Evolutionary conservation across 2,113 vertebrate genomes (phyloP).

Genomic region (Phrynosoma platyrhinos): DNA sequence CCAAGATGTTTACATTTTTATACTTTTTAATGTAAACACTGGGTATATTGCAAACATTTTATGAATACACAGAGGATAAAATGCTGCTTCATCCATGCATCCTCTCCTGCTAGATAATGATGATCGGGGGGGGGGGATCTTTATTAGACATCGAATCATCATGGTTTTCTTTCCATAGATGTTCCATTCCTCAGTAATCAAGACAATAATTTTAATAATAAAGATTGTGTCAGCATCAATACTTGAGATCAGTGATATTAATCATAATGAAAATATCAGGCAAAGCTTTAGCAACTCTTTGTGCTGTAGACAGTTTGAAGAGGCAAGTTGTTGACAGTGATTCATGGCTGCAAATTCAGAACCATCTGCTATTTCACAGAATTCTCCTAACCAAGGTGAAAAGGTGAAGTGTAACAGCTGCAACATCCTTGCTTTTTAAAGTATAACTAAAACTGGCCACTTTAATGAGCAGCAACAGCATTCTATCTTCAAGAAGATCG

Average conservation of each 20-base stretch:
- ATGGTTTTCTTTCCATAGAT: conserved; percentile 50
- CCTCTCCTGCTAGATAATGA: conserved; percentile 11
- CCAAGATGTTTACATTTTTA: neutral
- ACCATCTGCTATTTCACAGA: conserved; percentile 68
- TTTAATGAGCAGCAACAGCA: conserved; percentile 54
- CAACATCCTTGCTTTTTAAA: conserved; percentile 60
- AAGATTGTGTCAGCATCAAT: conserved; percentile 53
- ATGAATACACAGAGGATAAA: neutral
- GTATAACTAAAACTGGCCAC: conserved; percentile 58
- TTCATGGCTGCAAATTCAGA: conserved; percentile 62
- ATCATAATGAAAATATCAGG: conserved; percentile 52
- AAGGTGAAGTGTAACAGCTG: conserved; percentile 67
- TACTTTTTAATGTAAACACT: neutral
- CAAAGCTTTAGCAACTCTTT: conserved; percentile 40
- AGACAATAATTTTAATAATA: conserved; percentile 39
- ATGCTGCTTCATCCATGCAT: neutral
- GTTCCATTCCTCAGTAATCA: conserved; percentile 40
- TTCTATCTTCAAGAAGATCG: conserved; percentile 42
- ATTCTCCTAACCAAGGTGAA: conserved; percentile 67
- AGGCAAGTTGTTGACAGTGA: conserved; percentile 66
- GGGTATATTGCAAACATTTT: neutral
- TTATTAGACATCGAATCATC: conserved; percentile 11
- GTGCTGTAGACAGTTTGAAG: conserved; percentile 43
- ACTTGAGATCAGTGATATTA: conserved; percentile 45
- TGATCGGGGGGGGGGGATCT: neutral